These are phyloP conservation scores for Chamaea fasciata DNA, from an alignment of 2,113 vertebrate species.

Conservation along the genomic window DNA sequence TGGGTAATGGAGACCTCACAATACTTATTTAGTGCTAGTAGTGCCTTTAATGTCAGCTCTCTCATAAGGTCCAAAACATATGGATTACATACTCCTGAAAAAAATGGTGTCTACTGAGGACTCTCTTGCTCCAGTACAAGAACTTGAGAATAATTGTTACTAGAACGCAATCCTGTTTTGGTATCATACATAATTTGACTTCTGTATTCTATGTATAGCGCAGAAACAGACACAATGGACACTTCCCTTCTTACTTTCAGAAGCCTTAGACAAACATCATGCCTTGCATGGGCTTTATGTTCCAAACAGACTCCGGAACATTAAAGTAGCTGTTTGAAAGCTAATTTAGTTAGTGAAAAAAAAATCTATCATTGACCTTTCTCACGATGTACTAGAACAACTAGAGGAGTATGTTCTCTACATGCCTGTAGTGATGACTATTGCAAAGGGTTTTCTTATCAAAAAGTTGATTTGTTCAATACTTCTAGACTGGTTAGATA, in stretches of 20 bases:
- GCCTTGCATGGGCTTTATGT: background rate
- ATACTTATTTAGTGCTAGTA: background rate
- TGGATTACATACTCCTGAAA: accelerated
- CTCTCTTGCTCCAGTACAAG: background rate
- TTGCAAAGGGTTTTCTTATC: background rate
- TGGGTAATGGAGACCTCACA: background rate
- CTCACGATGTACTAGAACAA: background rate
- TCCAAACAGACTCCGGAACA: background rate
- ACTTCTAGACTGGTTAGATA: background rate
- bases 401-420: background rate
- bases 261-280: background rate
- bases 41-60: background rate
- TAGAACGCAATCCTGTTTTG: background rate
- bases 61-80: background rate
- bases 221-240: background rate
- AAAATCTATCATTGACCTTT: background rate
- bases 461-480: background rate
- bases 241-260: background rate
- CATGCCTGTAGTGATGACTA: accelerated
- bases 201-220: background rate
- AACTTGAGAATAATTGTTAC: background rate
- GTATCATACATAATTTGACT: background rate
- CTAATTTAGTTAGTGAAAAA: background rate
- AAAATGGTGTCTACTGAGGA: background rate
- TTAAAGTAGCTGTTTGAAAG: background rate